Conservation (phyloP, 2,888 invertebrate genomes). For the Agriotes lineatus region DNA sequence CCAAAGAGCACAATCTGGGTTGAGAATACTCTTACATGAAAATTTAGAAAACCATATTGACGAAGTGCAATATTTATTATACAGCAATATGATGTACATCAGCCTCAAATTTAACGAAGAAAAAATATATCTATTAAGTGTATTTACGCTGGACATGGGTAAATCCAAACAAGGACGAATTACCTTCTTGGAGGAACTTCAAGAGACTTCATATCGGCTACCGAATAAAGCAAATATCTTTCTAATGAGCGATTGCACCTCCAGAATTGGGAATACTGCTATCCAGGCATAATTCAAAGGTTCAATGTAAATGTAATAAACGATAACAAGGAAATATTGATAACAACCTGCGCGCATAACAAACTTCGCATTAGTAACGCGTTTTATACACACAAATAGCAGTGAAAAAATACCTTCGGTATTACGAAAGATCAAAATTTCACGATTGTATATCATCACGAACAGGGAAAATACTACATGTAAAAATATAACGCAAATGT, state of each 20-base stretch:
- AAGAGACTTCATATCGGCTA: neutral
- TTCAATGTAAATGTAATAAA: neutral
- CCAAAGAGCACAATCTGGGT: neutral
- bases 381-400: neutral
- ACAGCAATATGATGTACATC: conserved; percentile 1
- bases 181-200: neutral
- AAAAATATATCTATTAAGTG: conserved; percentile 1
- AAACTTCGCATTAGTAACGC: too few relatives aligned
- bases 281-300: neutral
- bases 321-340: neutral
- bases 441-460: neutral
- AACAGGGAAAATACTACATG: neutral
- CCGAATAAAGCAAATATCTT: neutral
- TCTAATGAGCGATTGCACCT: neutral
- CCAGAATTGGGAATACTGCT: neutral
- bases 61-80: neutral
- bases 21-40: neutral
- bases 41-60: conserved; percentile 2
- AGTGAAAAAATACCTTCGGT: neutral
- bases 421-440: neutral
- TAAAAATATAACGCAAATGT: neutral
- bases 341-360: neutral
- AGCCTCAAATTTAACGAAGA: neutral
- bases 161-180: neutral
- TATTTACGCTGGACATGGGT: neutral